Base-by-base conservation (phyloP, 2,888 invertebrate species). In the Agrochola lychnidis region DNA sequence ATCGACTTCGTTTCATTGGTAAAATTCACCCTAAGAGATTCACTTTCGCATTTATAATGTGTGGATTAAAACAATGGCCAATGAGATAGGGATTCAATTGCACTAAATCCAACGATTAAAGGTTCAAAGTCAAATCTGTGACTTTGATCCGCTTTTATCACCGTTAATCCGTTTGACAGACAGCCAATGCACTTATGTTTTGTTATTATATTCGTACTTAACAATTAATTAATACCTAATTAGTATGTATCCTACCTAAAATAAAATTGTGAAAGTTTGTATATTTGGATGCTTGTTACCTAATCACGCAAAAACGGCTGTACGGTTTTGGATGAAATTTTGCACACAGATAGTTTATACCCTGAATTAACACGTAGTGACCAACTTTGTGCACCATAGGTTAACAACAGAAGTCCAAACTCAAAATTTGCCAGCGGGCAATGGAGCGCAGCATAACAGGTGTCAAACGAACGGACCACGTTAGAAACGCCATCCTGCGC, bases 121-220 rank as follows among this genome's bases (percentile, higher is more conserved):
- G 51, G 30, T 73, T 73, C 77, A 77, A 78, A 81, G 77, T 75
- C 63, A 57, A 42, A 80, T 71, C 25, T 19, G 25, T 25, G 16
- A 56, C 36, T 2, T 25, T 40, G 45, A 61, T 53, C 51, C 5
- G 16, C 22, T 71, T 51, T 61, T 53, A 56, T 64, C 36, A 25
- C 12, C 16, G 19, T 42, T 74, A 81, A 78, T 78, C 82, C 48
- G 2, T 51, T 74, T 42, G 0, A 40, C 30, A 63, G 82, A 78
- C 81, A 56, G 53, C 19, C 51, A 77, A 56, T n/a, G 73, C 14
- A 59, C 42, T 45, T 45, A 57, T 51, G 51, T 59, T 64, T 63
- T 82, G 30, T 62, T 9, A 19, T 71, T 30, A 3, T 64, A 42
- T 42, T 5, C 3, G 3, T 30, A 72, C 16, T n/a, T 70, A 30